Percentiles rank a stretch among this genome's conserved stretches.
Conservation (phyloP, 2,113 vertebrate genomes). For the Podarcis muralis region DNA sequence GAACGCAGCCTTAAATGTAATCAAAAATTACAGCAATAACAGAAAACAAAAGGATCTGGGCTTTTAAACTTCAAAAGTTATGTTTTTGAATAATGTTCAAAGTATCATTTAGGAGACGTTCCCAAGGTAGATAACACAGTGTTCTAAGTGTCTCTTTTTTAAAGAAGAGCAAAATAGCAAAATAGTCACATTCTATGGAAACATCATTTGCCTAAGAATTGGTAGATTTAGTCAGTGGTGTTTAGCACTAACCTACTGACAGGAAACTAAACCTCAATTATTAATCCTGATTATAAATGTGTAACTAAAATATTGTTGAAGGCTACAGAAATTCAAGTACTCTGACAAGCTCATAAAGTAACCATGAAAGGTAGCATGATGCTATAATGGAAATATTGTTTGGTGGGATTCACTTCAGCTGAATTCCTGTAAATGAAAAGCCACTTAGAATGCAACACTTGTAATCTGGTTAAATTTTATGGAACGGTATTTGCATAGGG, state of each 20-base stretch:
- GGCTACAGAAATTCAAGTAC: conserved; percentile 4
- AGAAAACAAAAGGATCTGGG: conserved; percentile 32
- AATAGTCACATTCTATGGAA: conserved; percentile 23
- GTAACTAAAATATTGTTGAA: background rate
- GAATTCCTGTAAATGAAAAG: conserved; percentile 19
- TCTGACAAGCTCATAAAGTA: background rate
- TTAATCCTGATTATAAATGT: background rate
- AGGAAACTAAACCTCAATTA: conserved; percentile 41
- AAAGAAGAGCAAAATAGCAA: conserved; percentile 45
- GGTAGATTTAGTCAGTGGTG: conserved; percentile 45
- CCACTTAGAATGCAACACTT: background rate
- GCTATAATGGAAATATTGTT: background rate
- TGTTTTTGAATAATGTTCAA: conserved; percentile 36
- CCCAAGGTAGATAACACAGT: conserved; percentile 42
- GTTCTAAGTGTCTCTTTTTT: conserved; percentile 39
- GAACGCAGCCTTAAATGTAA: conserved; percentile 56
- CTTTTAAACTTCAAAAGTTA: conserved; percentile 54
- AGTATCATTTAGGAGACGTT: conserved; percentile 54
- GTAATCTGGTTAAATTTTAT: conserved; percentile 40
- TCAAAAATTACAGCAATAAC: conserved; percentile 67
- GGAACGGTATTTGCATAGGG: conserved; percentile 32
- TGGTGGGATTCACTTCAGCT: background rate
- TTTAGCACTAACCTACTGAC: conserved; percentile 28
- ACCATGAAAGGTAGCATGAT: conserved; percentile 6
- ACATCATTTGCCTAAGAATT: conserved; percentile 26